Evolutionary conservation across 2,113 vertebrate genomes (phyloP).

Genomic region (Emydocephalus ijimae): DNA sequence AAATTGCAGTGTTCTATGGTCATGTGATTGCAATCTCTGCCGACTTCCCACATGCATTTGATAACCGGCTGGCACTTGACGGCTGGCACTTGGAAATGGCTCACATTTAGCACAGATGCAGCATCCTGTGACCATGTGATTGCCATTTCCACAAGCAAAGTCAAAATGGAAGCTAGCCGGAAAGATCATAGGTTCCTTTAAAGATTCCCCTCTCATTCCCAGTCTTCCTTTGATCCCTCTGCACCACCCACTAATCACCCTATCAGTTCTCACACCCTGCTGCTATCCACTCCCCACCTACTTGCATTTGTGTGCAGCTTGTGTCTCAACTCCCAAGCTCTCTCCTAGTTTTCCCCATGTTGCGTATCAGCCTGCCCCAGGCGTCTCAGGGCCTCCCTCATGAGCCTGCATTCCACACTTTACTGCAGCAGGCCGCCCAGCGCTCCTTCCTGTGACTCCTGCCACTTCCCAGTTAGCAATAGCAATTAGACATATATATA

Average conservation of each 20-base stretch:
- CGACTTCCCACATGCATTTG: neutral
- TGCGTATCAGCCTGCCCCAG: neutral
- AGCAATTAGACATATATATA: too few species aligned
- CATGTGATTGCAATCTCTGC: neutral
- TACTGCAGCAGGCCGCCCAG: neutral
- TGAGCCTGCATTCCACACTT: neutral
- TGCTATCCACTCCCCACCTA: neutral
- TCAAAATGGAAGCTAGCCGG: neutral
- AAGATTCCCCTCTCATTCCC: neutral
- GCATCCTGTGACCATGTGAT: neutral
- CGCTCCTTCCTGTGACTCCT: neutral
- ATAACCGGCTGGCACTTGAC: neutral
- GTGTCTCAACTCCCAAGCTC: neutral
- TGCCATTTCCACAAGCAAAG: neutral
- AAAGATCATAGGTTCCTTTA: neutral
- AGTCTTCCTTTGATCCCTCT: neutral
- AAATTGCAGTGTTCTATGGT: neutral
- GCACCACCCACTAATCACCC: neutral
- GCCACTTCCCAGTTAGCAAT: neutral
- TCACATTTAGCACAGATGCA: neutral
- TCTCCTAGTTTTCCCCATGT: neutral
- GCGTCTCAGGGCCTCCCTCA: neutral
- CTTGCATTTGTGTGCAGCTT: neutral
- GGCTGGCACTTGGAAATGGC: neutral
- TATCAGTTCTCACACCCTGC: neutral